Evolutionary conservation across 1,140 invertebrate genomes (phyloP), one percentile per base, ranked within the genome.

Genomic region (Bombyx mori): DNA sequence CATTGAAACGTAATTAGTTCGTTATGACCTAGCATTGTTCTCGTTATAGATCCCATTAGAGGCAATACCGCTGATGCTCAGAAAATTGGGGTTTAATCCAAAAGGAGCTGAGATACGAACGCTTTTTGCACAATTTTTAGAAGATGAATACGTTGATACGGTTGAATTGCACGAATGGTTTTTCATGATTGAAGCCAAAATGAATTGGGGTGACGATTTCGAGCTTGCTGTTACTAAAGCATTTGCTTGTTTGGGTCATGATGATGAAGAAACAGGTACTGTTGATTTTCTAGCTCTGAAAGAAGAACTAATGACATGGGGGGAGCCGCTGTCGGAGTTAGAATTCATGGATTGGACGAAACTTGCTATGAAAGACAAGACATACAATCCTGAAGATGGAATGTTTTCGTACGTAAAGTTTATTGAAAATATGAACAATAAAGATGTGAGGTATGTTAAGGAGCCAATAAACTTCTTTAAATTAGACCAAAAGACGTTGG

Each of bases 391-490:
- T 0, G 74, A 77, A 66, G 74, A 77, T 10, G 77, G 79, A 2
- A 61, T 18, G 2, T 73, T 87, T 42, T 61, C 62, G 22, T 86
- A 86, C 47, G 65, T 62, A 0, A 87, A 83, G 64, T 87, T 87
- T 63, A 74, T 87, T 42, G 82, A 87, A 47, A 82, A 79, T 51
- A 85, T 87, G 81, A 87, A 87, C 48, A 71, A 62, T 12, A 82
- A 77, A 54, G 84, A 87, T 54, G 56, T 51, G 43, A 84, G 67
- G 49, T 83, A 74, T 54, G 64, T 71, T 5, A 68, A 73, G 22
- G 84, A 87, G 47, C 84, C 84, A 0, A 79, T 87, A 12, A 87
- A 87, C 62, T 87, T 69, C 68, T 87, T 81, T 44, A 87, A 87
- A 61, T 62, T 87, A 42, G 84, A 87, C 51, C 84, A 87, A 61